Evolutionary conservation across 2,888 invertebrate genomes (phyloP), one percentile per base, ranked within the genome.

Genomic region (Athrips mouffetella): DNA sequence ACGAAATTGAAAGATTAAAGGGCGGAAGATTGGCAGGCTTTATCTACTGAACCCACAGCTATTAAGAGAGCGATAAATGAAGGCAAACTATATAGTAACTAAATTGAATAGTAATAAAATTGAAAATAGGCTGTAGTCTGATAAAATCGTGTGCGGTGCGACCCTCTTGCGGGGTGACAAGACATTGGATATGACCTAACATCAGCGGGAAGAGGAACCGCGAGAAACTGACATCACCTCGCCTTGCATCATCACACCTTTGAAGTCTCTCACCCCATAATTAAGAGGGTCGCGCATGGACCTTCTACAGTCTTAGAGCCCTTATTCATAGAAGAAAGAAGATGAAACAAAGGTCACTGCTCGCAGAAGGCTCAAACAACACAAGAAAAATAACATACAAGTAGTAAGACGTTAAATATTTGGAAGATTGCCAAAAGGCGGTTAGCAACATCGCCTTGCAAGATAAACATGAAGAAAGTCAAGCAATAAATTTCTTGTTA

Each of bases 391-490:
- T 21, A 37, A 37, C 35, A 20, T 20, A 18, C 18, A 35, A 11
- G 21, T 20, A 13, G 65, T 61, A 37, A 65, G 70, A 70, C 56
- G 55, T 55, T 54, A 68, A 73, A 70, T 67, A 59, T 51, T 74
- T 81, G 81, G 80, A 63, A 18, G 5, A 6, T 25, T 13, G 78
- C 81, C 81, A 80, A 62, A 21, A 58, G 42, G 55, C 58, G 56
- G 67, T 53, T 73, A 65, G 75, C 67, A 77, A 75, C 72, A 63
- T 60, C 59, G 54, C 53, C n/a, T 52, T 46, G 35, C 54, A 60
- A 64, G 58, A 71, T 31, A 31, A 44, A 44, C 8, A 37, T n/a
- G 37, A 5, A 6, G 21, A n/a, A 37, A 37, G 6, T 67, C 67
- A 62, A 62, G 63, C 60, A 53, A 27, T 10, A 25, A 11, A 8